Evolutionary conservation across 64 coral and sea anemone species (phyloP), one percentile per base, ranked within the genome.

Genomic region (Trachythela sp.): DNA sequence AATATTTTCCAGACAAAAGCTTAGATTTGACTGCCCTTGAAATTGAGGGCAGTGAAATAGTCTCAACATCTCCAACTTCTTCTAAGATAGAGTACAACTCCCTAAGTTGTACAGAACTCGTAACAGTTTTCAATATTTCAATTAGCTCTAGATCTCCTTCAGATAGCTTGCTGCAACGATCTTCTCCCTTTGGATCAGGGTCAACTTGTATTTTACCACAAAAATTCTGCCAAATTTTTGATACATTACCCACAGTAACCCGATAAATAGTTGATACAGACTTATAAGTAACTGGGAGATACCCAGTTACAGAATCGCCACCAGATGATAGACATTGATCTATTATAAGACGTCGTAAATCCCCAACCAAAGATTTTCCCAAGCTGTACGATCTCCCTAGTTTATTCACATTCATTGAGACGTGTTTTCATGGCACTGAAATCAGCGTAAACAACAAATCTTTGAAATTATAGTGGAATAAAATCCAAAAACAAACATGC

Each of bases 21-120:
- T 50, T 85, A 39, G 54, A 72, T 90, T 90, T 90, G 26, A 85
- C 84, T 85, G 89, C 89, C 83, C 67, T 85, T 13, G 89, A 90
- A 34, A 90, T 67, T 15, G 83, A 51, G 37, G 89, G 84, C 26
- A 90, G 52, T 9, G 77, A 90, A 84, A 89, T 89, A 38, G 75
- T 54, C 39, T 83, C 13, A 22, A 90, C 89, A 43, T 85, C 76
- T 14, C 52, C 52, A 18, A 90, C 13, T 22, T 90, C 89, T 41
- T 33, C 20, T 9, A 85, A 29, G 34, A 60, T 52, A 70, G 51
- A 50, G 0, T 85, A 54, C n/a, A 90, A 42, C 60, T 90, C 83
- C 37, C 51, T 59, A 50, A 85, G 89, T 39, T 49, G 84, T 13
- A 84, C 33, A 40, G 70, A 83, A 8, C 33, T 30, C 10, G 22